phyloP scores from a whole-genome alignment of 2,797 vertebrate species.

The Leptoclinus maculatus region DNA sequence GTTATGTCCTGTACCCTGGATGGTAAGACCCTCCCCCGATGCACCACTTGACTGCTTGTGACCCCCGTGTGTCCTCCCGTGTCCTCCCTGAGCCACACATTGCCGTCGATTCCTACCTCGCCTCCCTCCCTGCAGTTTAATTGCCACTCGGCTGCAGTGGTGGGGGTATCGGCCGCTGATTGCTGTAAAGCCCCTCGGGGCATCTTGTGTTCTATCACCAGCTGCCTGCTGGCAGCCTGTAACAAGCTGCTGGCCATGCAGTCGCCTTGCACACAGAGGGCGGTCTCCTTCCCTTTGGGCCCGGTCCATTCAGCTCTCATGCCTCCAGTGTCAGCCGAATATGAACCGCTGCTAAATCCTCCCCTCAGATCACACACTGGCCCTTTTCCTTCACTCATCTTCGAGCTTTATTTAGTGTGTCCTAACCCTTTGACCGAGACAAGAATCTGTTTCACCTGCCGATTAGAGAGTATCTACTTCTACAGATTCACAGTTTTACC shows the following conservation, averaged over 20 bases:
- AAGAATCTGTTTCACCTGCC: slow-evolving; percentile 4
- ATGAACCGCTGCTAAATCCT: slow-evolving; percentile 67
- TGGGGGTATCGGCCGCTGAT: slow-evolving; percentile 68
- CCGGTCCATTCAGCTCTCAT: slow-evolving; percentile 64
- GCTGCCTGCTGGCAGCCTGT: slow-evolving; percentile 75
- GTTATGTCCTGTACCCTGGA: slow-evolving; percentile 95
- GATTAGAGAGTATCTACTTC: slow-evolving; percentile 3
- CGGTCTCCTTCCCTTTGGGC: slow-evolving; percentile 70
- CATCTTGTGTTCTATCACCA: slow-evolving; percentile 75
- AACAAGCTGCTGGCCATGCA: slow-evolving; percentile 74
- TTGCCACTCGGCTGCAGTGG: slow-evolving; percentile 56
- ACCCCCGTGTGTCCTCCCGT: slow-evolving; percentile 23
- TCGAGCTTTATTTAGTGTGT: slow-evolving; percentile 22
- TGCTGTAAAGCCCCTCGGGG: slow-evolving; percentile 73
- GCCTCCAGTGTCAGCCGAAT: slow-evolving; percentile 73
- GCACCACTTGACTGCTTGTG: slow-evolving; percentile 5
- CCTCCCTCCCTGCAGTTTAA: slow-evolving; percentile 58
- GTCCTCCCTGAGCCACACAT: slow-evolving; percentile 39
- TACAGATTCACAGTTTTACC: slow-evolving; percentile 16
- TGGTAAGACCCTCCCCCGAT: slow-evolving; percentile 85
- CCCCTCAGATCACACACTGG: slow-evolving; percentile 52
- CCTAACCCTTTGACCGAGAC: not conserved
- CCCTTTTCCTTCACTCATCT: slow-evolving; percentile 44
- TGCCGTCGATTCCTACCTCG: slow-evolving; percentile 47
- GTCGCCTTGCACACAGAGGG: slow-evolving; percentile 73